Evolutionary conservation across 2,888 invertebrate genomes (phyloP).

Genomic region (Agrotis segetum): DNA sequence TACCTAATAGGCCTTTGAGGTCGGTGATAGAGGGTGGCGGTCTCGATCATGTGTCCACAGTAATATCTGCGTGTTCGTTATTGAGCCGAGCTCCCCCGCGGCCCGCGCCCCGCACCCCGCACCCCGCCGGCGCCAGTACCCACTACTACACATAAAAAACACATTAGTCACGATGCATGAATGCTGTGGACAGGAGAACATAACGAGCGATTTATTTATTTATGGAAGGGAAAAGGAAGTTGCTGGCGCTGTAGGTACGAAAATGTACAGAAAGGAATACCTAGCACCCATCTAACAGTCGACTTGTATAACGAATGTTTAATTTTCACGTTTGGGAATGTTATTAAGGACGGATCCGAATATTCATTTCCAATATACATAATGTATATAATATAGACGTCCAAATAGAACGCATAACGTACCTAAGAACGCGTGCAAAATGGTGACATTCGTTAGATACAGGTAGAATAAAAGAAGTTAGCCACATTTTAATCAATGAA

Average conservation of each 20-base stretch:
- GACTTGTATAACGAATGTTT: no score
- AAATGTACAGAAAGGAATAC: background rate
- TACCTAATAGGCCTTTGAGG: no score
- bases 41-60: slow-evolving; percentile 21
- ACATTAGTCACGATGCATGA: slow-evolving; percentile 64
- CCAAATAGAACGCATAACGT: no score
- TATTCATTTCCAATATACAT: no score
- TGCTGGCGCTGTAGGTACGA: background rate
- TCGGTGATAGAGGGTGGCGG: background rate
- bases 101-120: background rate
- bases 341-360: no score
- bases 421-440: no score
- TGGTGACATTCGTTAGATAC: no score
- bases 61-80: slow-evolving; percentile 34
- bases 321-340: no score
- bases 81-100: background rate
- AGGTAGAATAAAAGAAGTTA: no score
- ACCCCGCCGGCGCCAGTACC: background rate
- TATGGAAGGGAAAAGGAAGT: slow-evolving; percentile 11
- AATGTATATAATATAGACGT: no score
- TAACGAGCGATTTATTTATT: slow-evolving; percentile 54
- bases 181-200: slow-evolving; percentile 56
- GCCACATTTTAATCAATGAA: no score
- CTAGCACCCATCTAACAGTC: no score
- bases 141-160: slow-evolving; percentile 52